A percentile compares a stretch with the other conserved stretches of the same genome.
Conservation (phyloP, 2,113 vertebrate species). For the Myiagra hebetior region DNA sequence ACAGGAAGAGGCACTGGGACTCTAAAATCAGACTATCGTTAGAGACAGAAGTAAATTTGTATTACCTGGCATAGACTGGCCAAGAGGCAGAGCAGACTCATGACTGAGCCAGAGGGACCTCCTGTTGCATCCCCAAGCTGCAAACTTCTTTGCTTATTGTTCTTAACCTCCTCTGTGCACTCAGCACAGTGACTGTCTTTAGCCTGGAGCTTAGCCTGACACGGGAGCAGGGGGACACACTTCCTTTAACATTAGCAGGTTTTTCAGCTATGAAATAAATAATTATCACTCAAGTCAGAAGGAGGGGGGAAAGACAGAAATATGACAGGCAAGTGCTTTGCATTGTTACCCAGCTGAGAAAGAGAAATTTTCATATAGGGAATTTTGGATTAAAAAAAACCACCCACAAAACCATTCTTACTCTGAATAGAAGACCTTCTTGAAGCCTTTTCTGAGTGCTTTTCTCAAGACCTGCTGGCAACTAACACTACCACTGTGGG, state of each 20-base stretch:
- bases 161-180: slow-evolving; percentile 42
- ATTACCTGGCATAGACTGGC: background rate
- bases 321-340: background rate
- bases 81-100: background rate
- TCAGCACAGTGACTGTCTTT: slow-evolving; percentile 41
- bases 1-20: background rate
- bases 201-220: slow-evolving; percentile 63
- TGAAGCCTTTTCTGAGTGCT: background rate
- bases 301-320: background rate
- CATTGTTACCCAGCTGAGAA: background rate
- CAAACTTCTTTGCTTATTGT: slow-evolving; percentile 13
- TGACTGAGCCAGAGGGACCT: background rate
- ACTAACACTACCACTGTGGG: background rate
- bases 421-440: background rate
- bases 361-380: background rate
- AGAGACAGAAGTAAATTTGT: background rate
- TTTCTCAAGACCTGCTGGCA: background rate
- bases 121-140: slow-evolving; percentile 15
- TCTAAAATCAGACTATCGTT: background rate
- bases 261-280: slow-evolving; percentile 51
- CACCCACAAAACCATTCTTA: background rate
- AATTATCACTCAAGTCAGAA: background rate
- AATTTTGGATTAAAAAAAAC: background rate
- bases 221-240: background rate
- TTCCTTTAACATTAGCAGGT: slow-evolving; percentile 35